Base-by-base conservation (phyloP, 1,140 invertebrate genomes). In the Drusus annulatus region DNA sequence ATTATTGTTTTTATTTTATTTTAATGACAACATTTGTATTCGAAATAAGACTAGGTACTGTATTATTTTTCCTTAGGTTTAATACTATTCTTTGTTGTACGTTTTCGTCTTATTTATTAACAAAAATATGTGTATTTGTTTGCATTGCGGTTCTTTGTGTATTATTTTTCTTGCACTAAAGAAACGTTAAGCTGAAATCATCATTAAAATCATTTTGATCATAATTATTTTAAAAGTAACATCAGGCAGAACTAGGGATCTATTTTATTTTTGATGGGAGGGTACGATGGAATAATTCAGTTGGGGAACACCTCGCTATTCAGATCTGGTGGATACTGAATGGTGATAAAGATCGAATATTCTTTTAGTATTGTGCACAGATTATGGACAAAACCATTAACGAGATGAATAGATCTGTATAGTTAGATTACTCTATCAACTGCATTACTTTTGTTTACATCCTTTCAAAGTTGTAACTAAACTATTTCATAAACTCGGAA, bases 1-100 rank as follows among this genome's bases (percentile, higher is more conserved):
- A 17, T 36, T 17, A 50, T 63, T 69, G 65, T 54, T 71, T 51
- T 28, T 71, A 52, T 71, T 71, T 71, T 50, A 13, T 71, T 71
- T 71, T 71, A 52, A 52, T 71, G 68, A 71, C 68, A 71, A 71
- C 23, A 13, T 71, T 71, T 45, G 51, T 52, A 23, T 71, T 19
- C 16, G 54, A 52, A 52, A 51, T 51, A 25, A 71, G 17, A 51
- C 19, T 71, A 21, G 8, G 23, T 68, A 36, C n/a, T 68, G 63
- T 68, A 68, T 68, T 68, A 68, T 68, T 68, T 68, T 68, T 50
- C n/a, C 28, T 68, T 68, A 31, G 31, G 62, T 31, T 56, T 60
- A 17, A 36, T 28, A 36, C 45, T 68, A 45, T 45, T 45, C 2
- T 36, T 36, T 36, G 31, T 36, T 58, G 54, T 21, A 65, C n/a